These are phyloP conservation scores for Arvicanthis niloticus DNA, from an alignment of 2,113 vertebrate species.

Conservation along the genomic window DNA sequence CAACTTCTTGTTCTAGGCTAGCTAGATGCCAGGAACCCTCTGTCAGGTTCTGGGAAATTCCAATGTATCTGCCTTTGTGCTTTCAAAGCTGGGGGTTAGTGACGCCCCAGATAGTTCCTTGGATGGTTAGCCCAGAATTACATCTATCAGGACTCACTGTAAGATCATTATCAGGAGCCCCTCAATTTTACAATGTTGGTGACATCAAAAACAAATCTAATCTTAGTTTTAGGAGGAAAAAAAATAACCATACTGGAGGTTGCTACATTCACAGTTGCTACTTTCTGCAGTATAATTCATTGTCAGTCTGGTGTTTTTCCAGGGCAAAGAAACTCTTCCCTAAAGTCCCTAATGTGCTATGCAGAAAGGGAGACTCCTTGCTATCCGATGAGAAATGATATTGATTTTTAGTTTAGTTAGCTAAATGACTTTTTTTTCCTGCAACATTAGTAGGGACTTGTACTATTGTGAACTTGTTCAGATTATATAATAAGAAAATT, in stretches of 20 bases:
- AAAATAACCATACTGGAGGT: neutral
- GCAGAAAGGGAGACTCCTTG: neutral
- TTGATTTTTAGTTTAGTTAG: conserved; percentile 45
- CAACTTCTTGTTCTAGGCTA: neutral
- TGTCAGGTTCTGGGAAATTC: neutral
- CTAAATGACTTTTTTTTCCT: neutral
- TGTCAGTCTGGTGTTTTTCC: conserved; percentile 20
- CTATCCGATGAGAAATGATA: neutral
- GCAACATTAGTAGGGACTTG: neutral
- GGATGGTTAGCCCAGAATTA: neutral
- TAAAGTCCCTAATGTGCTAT: conserved; percentile 22
- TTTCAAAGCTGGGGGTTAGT: neutral
- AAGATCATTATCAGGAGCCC: neutral
- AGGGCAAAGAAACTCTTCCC: neutral
- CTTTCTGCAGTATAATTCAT: neutral
- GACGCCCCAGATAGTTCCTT: too few relatives aligned
- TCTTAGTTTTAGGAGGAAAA: conserved; percentile 8
- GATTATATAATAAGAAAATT: neutral
- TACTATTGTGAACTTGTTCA: conserved; percentile 32
- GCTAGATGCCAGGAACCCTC: neutral
- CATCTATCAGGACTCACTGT: neutral
- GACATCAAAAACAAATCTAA: neutral
- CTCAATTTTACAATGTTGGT: neutral
- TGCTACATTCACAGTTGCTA: neutral
- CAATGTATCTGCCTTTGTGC: neutral